A percentile compares a stretch with the other conserved stretches of the same genome.
Evolutionary conservation across 2,888 invertebrate genomes (phyloP).

Genomic region (Parelbella ahira): DNA sequence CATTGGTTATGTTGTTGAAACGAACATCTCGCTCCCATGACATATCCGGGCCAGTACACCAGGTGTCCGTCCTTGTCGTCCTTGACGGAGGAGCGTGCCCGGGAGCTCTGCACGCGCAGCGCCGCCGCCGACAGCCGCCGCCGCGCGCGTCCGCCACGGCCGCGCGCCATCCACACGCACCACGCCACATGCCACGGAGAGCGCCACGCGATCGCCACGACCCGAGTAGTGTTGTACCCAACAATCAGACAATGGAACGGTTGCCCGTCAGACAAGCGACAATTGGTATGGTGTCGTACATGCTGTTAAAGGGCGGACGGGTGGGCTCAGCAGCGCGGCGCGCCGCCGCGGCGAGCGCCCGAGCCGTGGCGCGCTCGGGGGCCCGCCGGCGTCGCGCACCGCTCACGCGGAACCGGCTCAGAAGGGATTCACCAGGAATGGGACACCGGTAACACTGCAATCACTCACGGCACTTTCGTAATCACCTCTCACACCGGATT

Average conservation of each 20-base stretch:
- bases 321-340: slow-evolving; percentile 54
- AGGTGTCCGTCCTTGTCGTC: slow-evolving; percentile 99
- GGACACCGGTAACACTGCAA: slow-evolving; percentile 29
- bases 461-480: slow-evolving; percentile 41
- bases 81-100: slow-evolving; percentile 94
- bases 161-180: slow-evolving; percentile 36
- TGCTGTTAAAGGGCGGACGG: slow-evolving; percentile 76
- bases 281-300: slow-evolving; percentile 79
- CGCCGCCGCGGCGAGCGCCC: slow-evolving; percentile 45
- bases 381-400: slow-evolving; percentile 34
- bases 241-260: slow-evolving; percentile 82
- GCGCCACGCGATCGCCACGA: slow-evolving; percentile 78
- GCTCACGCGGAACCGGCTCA: slow-evolving; percentile 36
- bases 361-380: slow-evolving; percentile 33
- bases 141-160: slow-evolving; percentile 28
- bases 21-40: slow-evolving; percentile 99
- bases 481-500: slow-evolving; percentile 44
- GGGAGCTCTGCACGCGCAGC: slow-evolving; percentile 85
- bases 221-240: slow-evolving; percentile 82
- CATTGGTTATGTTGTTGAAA: slow-evolving; percentile 84
- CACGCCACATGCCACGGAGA: slow-evolving; percentile 39
- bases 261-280: slow-evolving; percentile 82
- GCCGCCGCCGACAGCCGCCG: slow-evolving; percentile 43
- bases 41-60: slow-evolving; percentile 99
- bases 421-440: slow-evolving; percentile 29